Evolutionary conservation across 2,888 invertebrate species (phyloP).

Genomic region (Acheta domesticus): DNA sequence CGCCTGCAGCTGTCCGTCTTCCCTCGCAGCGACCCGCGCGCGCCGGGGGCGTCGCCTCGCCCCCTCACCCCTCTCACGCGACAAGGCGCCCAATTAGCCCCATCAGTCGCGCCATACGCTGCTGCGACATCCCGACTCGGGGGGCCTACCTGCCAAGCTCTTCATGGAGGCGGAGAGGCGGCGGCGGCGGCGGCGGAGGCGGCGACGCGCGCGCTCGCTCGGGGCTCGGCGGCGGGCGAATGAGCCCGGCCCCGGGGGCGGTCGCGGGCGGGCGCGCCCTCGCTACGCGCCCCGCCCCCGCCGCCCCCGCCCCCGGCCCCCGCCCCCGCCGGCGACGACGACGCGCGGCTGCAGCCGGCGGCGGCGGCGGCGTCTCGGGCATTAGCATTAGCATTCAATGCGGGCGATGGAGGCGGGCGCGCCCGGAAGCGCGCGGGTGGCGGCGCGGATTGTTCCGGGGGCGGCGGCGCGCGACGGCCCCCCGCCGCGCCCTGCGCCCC

Average conservation of each 20-base stretch:
- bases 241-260: background rate
- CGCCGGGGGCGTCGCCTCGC: too few relatives aligned
- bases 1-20: too few relatives aligned
- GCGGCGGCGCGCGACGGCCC: background rate
- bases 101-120: too few relatives aligned
- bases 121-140: too few relatives aligned
- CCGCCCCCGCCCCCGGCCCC: too few relatives aligned
- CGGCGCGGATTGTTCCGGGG: slow-evolving; percentile 1
- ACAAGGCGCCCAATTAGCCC: too few relatives aligned
- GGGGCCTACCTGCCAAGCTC: too few relatives aligned
- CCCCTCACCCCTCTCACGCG: too few relatives aligned
- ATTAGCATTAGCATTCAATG: slow-evolving; percentile 1
- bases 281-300: background rate
- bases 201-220: background rate
- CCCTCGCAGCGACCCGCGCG: too few relatives aligned
- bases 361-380: background rate
- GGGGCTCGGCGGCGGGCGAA: background rate
- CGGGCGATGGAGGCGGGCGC: background rate
- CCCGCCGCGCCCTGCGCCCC: background rate
- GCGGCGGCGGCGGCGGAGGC: background rate
- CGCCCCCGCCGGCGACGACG: background rate
- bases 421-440: background rate
- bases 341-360: background rate
- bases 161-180: background rate
- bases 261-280: background rate